A percentile compares a stretch with the other conserved stretches of the same genome.
Evolutionary conservation across 2,113 vertebrate species (phyloP).

Genomic region (Phycodurus eques): DNA sequence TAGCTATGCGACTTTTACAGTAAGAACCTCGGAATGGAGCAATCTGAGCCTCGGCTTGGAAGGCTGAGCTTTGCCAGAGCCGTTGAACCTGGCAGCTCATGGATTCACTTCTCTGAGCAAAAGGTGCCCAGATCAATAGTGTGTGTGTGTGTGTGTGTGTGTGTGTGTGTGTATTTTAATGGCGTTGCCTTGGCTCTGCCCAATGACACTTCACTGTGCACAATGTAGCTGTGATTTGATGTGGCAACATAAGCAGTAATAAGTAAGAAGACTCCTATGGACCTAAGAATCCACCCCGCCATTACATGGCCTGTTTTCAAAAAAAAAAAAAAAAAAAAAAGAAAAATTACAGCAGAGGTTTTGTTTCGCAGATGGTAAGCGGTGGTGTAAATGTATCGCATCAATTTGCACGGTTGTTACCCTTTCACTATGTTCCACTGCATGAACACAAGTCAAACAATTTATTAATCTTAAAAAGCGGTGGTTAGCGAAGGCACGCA

Average conservation of each 20-base stretch:
- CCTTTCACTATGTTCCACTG: constrained; percentile 39
- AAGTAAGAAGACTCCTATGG: constrained; percentile 5
- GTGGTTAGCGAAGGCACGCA: constrained; percentile 37
- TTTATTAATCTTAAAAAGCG: constrained; percentile 42
- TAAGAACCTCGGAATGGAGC: constrained; percentile 52
- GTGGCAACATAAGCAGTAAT: constrained; percentile 10
- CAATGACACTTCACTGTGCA: constrained; percentile 23
- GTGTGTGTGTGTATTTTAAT: not conserved
- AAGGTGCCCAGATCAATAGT: constrained; percentile 20
- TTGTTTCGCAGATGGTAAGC: constrained; percentile 51
- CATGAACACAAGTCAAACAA: constrained; percentile 41
- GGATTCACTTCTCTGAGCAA: constrained; percentile 20
- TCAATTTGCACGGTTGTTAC: constrained; percentile 34
- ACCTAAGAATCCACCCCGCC: constrained; percentile 11
- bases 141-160: not conserved
- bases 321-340: constrained; percentile 20
- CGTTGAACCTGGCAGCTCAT: constrained; percentile 35
- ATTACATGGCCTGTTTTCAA: constrained; percentile 10
- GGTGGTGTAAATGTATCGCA: constrained; percentile 41
- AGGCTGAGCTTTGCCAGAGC: constrained; percentile 58
- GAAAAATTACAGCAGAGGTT: constrained; percentile 36
- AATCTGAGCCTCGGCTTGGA: constrained; percentile 36
- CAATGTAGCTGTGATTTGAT: constrained; percentile 17
- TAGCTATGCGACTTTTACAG: constrained; percentile 48
- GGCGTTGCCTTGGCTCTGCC: constrained; percentile 23